Base-by-base conservation (phyloP, 1,140 invertebrate genomes). In the Aphidius gifuensis region DNA sequence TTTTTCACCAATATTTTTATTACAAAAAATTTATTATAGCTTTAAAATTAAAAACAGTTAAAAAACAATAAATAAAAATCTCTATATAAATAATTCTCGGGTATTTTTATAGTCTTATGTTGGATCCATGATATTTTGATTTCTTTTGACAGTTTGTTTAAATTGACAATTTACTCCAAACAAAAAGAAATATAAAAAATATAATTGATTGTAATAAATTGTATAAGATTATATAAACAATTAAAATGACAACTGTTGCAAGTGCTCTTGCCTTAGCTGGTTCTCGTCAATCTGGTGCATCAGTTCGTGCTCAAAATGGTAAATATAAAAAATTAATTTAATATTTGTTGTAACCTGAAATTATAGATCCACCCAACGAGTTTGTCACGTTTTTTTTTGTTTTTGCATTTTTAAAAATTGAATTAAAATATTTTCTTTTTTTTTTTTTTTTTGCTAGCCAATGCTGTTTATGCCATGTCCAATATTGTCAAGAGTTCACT, bases 401-500 rank as follows among this genome's bases (percentile, higher is more conserved):
- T 1, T 16, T 16, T 16, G 1, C 16, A 16, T 16, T 16, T 23
- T 38, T 49, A 55, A 21, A 39, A 48, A 8, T 3, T 49, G 48
- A 9, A 50, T 32, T 47, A 38, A 38, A 49, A 32, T 59, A 6
- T 38, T 7, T 59, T 50, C 48, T 39, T n/a, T 58, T 6, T 11
- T 45, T 8, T 32, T 39, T n/a, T 58, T 6, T 11, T 45, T 8
- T 32, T 9, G 39, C 62, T 76, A 97, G 96, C 98, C 32, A 95
- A 93, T 89, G 95, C 96, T 58, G 92, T 92, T 21, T 85, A 87
- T 69, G 89, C 97, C 43, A 98, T 99, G 76, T 93, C 98, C 8
- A 99, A 99, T 79, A 97, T 99, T 72, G 96, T 99, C 5, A 99
- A 99, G 82, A 97, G 93, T 74, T 99, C 97, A 4, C 81, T 99